Percentiles rank a stretch among this genome's conserved stretches.
phyloP scores from a whole-genome alignment of 2,113 vertebrate species.

The Trinectes maculatus region DNA sequence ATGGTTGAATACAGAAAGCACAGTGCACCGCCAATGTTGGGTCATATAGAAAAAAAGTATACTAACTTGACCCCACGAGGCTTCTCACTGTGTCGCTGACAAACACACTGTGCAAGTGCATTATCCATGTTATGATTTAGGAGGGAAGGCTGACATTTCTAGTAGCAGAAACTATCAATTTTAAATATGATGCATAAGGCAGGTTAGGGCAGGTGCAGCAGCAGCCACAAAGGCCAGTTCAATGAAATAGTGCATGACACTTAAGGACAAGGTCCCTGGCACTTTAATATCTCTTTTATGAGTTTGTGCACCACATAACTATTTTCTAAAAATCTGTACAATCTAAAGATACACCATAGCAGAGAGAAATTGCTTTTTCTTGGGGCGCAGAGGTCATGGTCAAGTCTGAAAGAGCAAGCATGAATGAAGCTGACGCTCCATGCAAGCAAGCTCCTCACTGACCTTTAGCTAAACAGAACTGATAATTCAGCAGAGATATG shows the following conservation, averaged over 20 bases:
- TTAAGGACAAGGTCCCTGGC: conserved; percentile 23
- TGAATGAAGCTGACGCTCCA: conserved; percentile 29
- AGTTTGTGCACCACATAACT: background rate
- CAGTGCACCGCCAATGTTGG: conserved; percentile 23
- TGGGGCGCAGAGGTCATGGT: conserved; percentile 4
- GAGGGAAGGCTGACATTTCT: conserved; percentile 32
- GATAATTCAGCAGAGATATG: conserved; percentile 24
- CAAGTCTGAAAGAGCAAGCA: conserved; percentile 19
- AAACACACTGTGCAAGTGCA: conserved; percentile 55
- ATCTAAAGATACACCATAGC: background rate
- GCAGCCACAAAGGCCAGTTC: conserved; percentile 50
- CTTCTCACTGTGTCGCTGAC: conserved; percentile 55
- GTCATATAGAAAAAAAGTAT: conserved; percentile 46
- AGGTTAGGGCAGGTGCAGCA: conserved; percentile 24
- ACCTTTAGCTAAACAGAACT: conserved; percentile 30
- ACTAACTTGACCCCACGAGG: conserved; percentile 59
- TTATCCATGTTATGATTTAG: conserved; percentile 57
- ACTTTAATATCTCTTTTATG: background rate
- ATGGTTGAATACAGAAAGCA: conserved; percentile 35
- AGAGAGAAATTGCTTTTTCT: conserved; percentile 9
- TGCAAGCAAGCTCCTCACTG: background rate
- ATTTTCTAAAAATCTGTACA: conserved; percentile 1
- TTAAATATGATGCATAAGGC: conserved; percentile 33
- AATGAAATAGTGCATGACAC: conserved; percentile 42
- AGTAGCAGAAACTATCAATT: conserved; percentile 39